These are phyloP conservation scores for Myiozetetes cayanensis DNA, from an alignment of 2,113 vertebrate species.

Conservation along the genomic window DNA sequence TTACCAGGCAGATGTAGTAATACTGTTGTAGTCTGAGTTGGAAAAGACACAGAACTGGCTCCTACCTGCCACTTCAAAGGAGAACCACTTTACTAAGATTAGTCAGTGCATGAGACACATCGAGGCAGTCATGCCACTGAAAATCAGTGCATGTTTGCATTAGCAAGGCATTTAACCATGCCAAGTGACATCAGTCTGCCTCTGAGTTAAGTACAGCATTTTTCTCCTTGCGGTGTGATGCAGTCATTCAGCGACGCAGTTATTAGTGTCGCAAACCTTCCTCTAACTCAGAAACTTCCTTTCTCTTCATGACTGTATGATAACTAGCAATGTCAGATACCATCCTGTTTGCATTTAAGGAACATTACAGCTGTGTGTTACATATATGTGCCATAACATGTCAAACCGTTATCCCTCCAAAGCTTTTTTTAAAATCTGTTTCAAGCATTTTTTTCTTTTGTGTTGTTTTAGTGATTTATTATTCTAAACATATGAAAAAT, in stretches of 20 bases:
- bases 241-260: background rate
- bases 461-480: background rate
- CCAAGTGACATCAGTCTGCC: rapidly evolving
- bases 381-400: background rate
- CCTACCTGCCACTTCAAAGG: background rate
- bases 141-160: background rate
- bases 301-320: background rate
- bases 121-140: background rate
- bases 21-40: background rate
- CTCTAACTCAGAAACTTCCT: background rate
- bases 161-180: background rate
- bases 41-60: background rate
- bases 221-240: background rate
- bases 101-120: background rate
- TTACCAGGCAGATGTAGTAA: background rate
- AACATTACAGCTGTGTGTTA: background rate
- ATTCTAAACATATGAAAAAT: background rate
- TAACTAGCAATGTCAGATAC: background rate
- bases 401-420: background rate
- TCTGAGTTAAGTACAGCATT: background rate
- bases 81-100: background rate
- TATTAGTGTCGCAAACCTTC: background rate
- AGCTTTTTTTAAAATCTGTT: background rate
- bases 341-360: background rate
- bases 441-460: background rate